phyloP scores from a whole-genome alignment of 2,797 vertebrate genomes.

The Acridotheres tristis region DNA sequence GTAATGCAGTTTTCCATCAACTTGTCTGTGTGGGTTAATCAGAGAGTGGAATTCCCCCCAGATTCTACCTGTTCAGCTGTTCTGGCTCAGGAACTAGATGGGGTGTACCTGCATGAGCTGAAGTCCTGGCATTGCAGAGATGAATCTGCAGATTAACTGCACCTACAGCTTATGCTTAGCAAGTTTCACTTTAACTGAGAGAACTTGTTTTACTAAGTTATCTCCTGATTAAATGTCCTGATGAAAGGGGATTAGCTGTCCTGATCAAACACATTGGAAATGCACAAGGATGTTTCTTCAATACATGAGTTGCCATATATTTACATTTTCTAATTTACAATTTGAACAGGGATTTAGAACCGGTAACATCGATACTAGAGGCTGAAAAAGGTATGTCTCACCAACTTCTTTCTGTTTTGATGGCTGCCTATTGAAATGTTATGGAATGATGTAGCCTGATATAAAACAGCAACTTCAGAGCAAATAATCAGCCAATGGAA shows the following conservation, averaged over 20 bases:
- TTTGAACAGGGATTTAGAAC: slow-evolving; percentile 18
- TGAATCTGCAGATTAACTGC: background rate
- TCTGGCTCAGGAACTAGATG: background rate
- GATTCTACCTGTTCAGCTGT: background rate
- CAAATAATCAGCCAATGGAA: background rate
- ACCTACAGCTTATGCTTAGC: background rate
- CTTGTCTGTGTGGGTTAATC: background rate
- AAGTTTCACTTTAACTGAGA: background rate
- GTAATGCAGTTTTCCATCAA: background rate
- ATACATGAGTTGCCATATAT: background rate
- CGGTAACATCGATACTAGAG: background rate
- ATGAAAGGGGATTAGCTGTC: background rate
- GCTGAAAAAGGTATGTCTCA: slow-evolving; percentile 42
- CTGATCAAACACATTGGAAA: background rate
- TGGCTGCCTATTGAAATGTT: background rate
- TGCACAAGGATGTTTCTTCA: background rate
- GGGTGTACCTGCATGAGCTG: fast-evolving
- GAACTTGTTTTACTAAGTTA: background rate
- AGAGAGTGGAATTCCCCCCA: too few relatives aligned
- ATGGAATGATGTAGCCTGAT: background rate
- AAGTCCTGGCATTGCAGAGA: background rate
- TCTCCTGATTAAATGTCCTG: background rate
- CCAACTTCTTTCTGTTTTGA: background rate
- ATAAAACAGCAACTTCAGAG: background rate
- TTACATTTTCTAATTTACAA: slow-evolving; percentile 7